These are phyloP conservation scores for Hoplodrina blanda DNA, from an alignment of 2,888 invertebrate species.

Conservation along the genomic window DNA sequence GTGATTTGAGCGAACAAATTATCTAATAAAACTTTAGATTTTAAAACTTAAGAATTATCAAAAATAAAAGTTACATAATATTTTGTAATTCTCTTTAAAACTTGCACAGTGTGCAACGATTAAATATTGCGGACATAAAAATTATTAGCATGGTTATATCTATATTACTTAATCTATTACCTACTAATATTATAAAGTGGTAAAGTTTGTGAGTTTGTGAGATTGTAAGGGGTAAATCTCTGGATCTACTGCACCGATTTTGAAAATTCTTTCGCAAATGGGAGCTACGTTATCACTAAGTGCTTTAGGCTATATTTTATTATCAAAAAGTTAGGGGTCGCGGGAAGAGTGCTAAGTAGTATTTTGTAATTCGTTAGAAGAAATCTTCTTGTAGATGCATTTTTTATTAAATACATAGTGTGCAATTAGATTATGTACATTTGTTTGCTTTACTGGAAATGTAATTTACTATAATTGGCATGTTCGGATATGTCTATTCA, in stretches of 20 bases:
- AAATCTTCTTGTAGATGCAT: constrained; percentile 27
- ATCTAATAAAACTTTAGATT: constrained; percentile 13
- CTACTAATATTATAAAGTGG: too few relatives aligned
- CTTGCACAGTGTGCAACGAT: constrained; percentile 58
- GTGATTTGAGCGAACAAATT: constrained; percentile 17
- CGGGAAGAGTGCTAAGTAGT: too few relatives aligned
- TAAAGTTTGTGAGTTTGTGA: too few relatives aligned
- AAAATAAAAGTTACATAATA: constrained; percentile 39
- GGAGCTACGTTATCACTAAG: too few relatives aligned
- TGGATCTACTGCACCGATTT: too few relatives aligned
- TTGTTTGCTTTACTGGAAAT: constrained; percentile 45
- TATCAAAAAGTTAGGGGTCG: too few relatives aligned
- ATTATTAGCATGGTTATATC: background rate
- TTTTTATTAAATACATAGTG: constrained; percentile 32
- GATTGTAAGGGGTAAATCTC: too few relatives aligned
- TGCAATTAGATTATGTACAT: constrained; percentile 36
- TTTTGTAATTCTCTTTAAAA: constrained; percentile 29
- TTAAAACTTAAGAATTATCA: background rate
- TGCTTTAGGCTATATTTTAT: too few relatives aligned
- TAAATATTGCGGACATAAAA: constrained; percentile 46
- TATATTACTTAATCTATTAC: too few relatives aligned
- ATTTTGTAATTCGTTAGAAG: constrained; percentile 20
- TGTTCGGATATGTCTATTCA: constrained; percentile 21
- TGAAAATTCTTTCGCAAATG: too few relatives aligned
- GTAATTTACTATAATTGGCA: constrained; percentile 30